Evolutionary conservation across 2,797 vertebrate species (phyloP), one percentile per base, ranked within the genome.

Genomic region (Tokudaia tokunoshimensis): DNA sequence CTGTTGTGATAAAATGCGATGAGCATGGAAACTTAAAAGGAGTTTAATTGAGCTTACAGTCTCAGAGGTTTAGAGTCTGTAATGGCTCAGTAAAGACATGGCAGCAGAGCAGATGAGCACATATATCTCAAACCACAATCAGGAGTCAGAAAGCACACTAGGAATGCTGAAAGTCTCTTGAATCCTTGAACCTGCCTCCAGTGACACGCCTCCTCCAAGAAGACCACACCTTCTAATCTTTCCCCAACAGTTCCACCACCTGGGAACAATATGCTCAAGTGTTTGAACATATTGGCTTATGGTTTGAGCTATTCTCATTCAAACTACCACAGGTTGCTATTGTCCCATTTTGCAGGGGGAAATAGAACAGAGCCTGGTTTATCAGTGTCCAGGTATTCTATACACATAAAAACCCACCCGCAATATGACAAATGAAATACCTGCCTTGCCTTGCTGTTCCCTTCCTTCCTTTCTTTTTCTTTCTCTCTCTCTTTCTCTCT

Each of bases 401-500:
- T 47, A 24, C 8, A 14, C 2, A 1, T 1, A 29, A 50, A 17
- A 4, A 5, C 11, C 20, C 10, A n/a, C 82, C 90, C 96, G 83
- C 59, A 95, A 0, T 92, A 94, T 94, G 80, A 93, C 65, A 82
- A 94, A 95, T 91, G 50, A 94, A 93, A 91, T 90, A 20, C 31
- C 6, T 8, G 31, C 34, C 93, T 0, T 24, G 3, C 0, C 12
- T 14, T 31, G 3, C 9, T 31, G 14, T 13, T 34, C 6, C 5
- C 26, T 29, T 14, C 14, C 63, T 13, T 13, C 31, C 10, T 31
- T 14, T 31, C 63, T 31, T 5, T 14, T 9, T 29, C 29, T 29
- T 3, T 31, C 10, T 9, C 63, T 31, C 6, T 6, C 19, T 57
- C 4, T 2, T 1, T 57, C 17, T 6, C 5, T 57, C 19, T 2